Conservation (phyloP, 2,888 invertebrate species). For the Drosophila helvetica region DNA sequence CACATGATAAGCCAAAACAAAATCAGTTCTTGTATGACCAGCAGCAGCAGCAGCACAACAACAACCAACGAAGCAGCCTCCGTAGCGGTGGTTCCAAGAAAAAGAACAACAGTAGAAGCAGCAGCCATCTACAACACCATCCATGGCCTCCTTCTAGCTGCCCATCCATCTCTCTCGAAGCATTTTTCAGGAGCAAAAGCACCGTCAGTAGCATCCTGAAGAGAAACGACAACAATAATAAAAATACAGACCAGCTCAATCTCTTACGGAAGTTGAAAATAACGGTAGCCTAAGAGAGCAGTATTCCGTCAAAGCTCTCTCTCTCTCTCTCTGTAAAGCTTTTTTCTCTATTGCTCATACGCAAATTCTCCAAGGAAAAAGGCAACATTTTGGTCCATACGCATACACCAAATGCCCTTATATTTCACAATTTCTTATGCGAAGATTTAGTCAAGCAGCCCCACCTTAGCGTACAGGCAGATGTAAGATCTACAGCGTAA, state of each 20-base stretch:
- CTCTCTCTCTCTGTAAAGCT: no score
- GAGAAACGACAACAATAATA: conserved; percentile 29
- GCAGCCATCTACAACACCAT: conserved; percentile 40
- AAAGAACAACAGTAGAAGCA: conserved; percentile 29
- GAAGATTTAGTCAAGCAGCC: no score
- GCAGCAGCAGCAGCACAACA: conserved; percentile 48
- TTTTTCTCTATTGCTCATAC: no score
- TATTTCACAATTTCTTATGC: no score
- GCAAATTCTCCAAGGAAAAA: no score
- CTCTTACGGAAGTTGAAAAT: neutral
- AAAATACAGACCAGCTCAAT: neutral
- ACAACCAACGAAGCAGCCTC: conserved; percentile 27
- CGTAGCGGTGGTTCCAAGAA: conserved; percentile 31
- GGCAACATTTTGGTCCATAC: no score
- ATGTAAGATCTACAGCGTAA: no score
- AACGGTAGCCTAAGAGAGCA: neutral
- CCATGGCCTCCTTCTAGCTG: conserved; percentile 58
- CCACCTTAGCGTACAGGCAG: no score
- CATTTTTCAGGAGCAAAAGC: conserved; percentile 47
- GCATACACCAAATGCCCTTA: no score
- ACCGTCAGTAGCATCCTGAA: conserved; percentile 47
- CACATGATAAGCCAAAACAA: conserved; percentile 66
- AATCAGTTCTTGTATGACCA: conserved; percentile 65
- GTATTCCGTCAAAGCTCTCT: no score
- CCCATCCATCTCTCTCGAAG: conserved; percentile 63